Conservation (phyloP, 2,888 invertebrate species). For the Cryptocephalus primarius region DNA sequence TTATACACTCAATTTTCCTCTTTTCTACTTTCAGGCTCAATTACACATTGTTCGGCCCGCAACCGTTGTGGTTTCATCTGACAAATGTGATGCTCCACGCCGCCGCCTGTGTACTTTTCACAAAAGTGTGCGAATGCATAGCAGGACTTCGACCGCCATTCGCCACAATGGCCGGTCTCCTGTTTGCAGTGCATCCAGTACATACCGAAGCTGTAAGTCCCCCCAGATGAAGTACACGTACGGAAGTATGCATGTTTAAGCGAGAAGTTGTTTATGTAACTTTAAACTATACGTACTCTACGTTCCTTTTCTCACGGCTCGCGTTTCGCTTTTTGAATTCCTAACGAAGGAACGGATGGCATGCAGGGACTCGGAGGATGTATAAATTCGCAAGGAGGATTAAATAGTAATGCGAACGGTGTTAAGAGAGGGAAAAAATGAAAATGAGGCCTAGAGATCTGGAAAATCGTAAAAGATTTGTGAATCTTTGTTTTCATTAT, state of each 20-base stretch:
- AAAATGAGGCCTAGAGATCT: too few species aligned
- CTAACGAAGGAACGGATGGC: too few species aligned
- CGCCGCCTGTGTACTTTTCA: slow-evolving; percentile 60
- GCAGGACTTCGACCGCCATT: slow-evolving; percentile 58
- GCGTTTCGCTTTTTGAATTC: too few species aligned
- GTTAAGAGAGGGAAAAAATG: too few species aligned
- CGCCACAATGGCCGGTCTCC: slow-evolving; percentile 58
- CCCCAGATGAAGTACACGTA: slow-evolving; percentile 66
- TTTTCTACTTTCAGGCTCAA: slow-evolving; percentile 51
- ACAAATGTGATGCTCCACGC: slow-evolving; percentile 70
- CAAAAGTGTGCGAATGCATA: slow-evolving; percentile 55
- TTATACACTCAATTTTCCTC: too few species aligned
- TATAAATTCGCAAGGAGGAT: too few species aligned
- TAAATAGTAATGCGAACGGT: too few species aligned
- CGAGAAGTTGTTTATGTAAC: slow-evolving; percentile 49
- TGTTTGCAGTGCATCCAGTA: slow-evolving; percentile 80
- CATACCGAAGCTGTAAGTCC: slow-evolving; percentile 84
- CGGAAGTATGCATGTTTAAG: slow-evolving; percentile 79
- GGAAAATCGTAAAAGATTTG: too few species aligned
- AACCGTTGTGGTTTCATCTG: slow-evolving; percentile 69
- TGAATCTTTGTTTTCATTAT: too few species aligned
- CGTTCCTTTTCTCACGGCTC: too few species aligned
- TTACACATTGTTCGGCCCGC: slow-evolving; percentile 57
- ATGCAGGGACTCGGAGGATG: too few species aligned
- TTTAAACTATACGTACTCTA: slow-evolving; percentile 39